phyloP scores from a whole-genome alignment of 2,888 invertebrate genomes.

The Pristionchus exspectatus region DNA sequence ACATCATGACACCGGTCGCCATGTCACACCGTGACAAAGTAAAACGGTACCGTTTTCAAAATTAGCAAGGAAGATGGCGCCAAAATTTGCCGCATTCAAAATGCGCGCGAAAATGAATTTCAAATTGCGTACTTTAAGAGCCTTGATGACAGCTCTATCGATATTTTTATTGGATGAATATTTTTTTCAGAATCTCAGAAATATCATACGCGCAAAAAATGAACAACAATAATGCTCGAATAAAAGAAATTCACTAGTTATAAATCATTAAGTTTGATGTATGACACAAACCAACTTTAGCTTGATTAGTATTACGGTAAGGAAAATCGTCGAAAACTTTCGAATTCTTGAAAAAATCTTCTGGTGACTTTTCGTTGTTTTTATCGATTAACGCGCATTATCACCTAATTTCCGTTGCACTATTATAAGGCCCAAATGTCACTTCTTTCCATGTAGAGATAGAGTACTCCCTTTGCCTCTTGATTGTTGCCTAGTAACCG shows the following conservation, averaged over 20 bases:
- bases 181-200: background rate
- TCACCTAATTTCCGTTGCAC: background rate
- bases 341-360: background rate
- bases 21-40: too few species aligned
- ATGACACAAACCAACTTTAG: background rate
- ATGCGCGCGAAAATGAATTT: constrained; percentile 21
- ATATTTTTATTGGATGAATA: background rate
- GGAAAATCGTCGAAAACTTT: background rate
- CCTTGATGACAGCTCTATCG: background rate
- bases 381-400: background rate
- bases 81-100: constrained; percentile 51
- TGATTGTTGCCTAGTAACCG: constrained; percentile 39
- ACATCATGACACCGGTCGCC: too few species aligned
- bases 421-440: background rate
- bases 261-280: background rate
- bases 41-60: background rate
- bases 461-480: background rate
- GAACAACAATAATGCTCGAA: too few species aligned
- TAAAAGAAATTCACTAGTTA: background rate
- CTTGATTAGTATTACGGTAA: background rate
- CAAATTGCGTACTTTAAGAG: constrained; percentile 2
- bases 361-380: background rate
- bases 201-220: background rate
- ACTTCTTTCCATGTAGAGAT: background rate
- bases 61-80: background rate